A percentile compares a stretch with the other conserved stretches of the same genome.
Conservation (phyloP, 1,140 invertebrate species). For the Bactericera cockerelli region DNA sequence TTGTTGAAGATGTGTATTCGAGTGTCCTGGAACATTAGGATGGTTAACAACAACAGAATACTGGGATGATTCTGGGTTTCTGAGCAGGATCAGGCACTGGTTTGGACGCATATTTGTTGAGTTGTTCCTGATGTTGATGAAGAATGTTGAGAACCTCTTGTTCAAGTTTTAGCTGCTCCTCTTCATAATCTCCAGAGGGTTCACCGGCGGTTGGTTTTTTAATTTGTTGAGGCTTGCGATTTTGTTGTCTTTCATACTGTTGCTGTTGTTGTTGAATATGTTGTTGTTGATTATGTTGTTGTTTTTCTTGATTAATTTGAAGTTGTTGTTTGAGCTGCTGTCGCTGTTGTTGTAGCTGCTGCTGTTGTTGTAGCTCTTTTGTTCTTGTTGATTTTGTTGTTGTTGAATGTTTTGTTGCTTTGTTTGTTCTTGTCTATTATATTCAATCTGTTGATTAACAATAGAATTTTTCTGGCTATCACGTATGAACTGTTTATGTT, state of each 20-base stretch:
- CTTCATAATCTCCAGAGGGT: neutral
- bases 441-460: neutral
- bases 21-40: neutral
- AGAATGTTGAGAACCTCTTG: neutral
- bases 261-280: slow-evolving; percentile 4
- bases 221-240: too few species aligned
- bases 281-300: too few species aligned
- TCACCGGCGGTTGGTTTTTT: neutral
- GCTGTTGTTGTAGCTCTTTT: neutral
- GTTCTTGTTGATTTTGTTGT: too few species aligned
- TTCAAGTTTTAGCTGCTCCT: neutral
- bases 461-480: neutral
- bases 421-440: slow-evolving; percentile 8
- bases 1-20: slow-evolving; percentile 1
- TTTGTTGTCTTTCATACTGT: neutral
- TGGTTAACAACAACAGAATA: too few species aligned
- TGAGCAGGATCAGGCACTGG: too few species aligned
- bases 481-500: neutral
- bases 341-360: neutral
- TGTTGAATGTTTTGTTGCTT: too few species aligned
- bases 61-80: too few species aligned
- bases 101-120: neutral
- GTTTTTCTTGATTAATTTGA: neutral
- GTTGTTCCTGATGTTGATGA: slow-evolving; percentile 3
- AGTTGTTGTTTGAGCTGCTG: neutral